Evolutionary conservation across 2,888 invertebrate genomes (phyloP).

Genomic region (Caenorhabditis sp.): DNA sequence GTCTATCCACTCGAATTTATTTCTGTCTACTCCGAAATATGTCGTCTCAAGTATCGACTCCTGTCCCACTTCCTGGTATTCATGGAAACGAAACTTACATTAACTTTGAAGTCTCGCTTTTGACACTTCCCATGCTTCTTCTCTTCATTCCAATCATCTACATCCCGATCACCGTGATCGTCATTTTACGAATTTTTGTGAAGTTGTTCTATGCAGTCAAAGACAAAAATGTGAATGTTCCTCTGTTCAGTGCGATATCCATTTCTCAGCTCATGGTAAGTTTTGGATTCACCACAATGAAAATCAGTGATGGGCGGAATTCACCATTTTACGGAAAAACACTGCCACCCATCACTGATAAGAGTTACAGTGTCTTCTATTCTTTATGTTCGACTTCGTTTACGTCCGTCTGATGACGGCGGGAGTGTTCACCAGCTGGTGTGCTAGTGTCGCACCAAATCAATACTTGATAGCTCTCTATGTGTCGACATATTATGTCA

Average conservation of each 20-base stretch:
- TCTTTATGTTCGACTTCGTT: constrained; percentile 39
- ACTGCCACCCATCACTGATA: too few species aligned
- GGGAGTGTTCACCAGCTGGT: constrained; percentile 54
- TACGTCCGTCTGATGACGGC: constrained; percentile 36
- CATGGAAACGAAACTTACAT: constrained; percentile 42
- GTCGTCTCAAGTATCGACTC: background rate
- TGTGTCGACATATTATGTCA: constrained; percentile 44
- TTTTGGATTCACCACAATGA: too few species aligned
- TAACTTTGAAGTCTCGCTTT: constrained; percentile 20
- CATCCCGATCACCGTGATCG: constrained; percentile 27
- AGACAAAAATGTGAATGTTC: constrained; percentile 35
- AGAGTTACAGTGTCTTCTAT: constrained; percentile 50
- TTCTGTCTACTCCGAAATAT: too few species aligned
- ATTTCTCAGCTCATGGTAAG: constrained; percentile 24
- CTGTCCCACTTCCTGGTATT: background rate
- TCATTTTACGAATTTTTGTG: constrained; percentile 29
- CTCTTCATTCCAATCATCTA: constrained; percentile 40
- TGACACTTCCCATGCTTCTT: constrained; percentile 38
- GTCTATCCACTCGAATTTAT: background rate
- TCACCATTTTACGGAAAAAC: too few species aligned
- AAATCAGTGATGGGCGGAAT: too few species aligned
- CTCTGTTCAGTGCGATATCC: constrained; percentile 23
- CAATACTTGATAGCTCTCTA: constrained; percentile 35
- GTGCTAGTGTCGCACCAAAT: constrained; percentile 47
- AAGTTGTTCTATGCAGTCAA: constrained; percentile 16